Base-by-base conservation (phyloP, 1,140 invertebrate species). In the Drosophila pruinosa region DNA sequence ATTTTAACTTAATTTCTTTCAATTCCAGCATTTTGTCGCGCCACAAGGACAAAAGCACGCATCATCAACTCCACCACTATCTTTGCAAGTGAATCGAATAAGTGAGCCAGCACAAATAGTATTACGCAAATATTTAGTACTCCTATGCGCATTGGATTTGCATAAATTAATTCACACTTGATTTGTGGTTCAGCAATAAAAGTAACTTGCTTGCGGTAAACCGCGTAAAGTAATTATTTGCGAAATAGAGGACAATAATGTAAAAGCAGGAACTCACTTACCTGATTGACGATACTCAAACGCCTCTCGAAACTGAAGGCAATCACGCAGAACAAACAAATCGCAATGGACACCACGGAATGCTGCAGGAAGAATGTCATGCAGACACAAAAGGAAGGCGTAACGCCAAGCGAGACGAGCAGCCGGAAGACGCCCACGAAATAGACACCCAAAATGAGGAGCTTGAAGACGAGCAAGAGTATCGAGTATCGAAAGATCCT, bases 351-450 rank as follows among this genome's bases (percentile, higher is more conserved):
- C 12, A 89, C 75, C 19, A 89, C 80, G 14, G 85, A 77, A 69
- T 89, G 86, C 26, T 89, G 83, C 75, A 89, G 38, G 45, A 89
- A 89, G 45, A 89, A 89, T 4, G 83, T 89, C 79, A 89, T 89
- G 48, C 83, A 89, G 26, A 89, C 78, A 26, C 83, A 89, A 12
- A 89, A 77, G 15, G 83, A 89, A 4, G 83, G 83, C n/a, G 69
- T 89, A 0, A 89, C 85, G 31, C 81, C 70, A 19, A 89, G 24
- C 0, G 83, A 89, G 38, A 79, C 75, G 17, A 89, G 72, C 26
- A 89, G 58, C 19, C 68, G 82, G 53, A 88, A 88, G 3, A 88
- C 83, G 19, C 82, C 82, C 34, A 88, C 78, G 50, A 88, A 88
- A 36, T 88, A 88, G 0, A 88, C 75, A 4, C 82, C 82, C 56